phyloP scores from a whole-genome alignment of 2,888 invertebrate genomes.

The Pyrochroa serraticornis region DNA sequence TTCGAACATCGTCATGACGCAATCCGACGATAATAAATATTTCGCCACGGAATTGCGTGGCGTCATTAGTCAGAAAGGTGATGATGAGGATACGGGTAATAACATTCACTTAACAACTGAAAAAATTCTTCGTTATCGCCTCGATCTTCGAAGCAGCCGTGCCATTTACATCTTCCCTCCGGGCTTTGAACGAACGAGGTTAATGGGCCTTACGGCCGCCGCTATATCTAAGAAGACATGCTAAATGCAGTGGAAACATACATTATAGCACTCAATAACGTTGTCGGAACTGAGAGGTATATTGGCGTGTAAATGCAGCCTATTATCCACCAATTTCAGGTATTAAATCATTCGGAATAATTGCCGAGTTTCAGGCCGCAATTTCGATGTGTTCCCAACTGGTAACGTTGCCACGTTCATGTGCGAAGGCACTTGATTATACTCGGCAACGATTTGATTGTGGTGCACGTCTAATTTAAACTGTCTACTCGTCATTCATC shows the following conservation, averaged over 20 bases:
- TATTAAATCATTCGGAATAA: conserved; percentile 58
- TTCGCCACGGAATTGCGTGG: too few species aligned
- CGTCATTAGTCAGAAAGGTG: too few species aligned
- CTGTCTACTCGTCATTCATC: conserved; percentile 43
- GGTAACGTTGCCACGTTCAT: conserved; percentile 27
- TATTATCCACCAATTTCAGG: conserved; percentile 57
- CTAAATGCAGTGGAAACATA: conserved; percentile 31
- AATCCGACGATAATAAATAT: too few species aligned
- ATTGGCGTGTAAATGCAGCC: conserved; percentile 55
- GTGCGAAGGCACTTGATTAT: conserved; percentile 36
- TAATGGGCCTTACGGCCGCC: neutral
- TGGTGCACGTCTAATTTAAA: conserved; percentile 39
- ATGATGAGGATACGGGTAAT: too few species aligned
- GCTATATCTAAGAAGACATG: conserved; percentile 13
- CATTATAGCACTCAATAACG: conserved; percentile 35
- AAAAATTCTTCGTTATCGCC: too few species aligned
- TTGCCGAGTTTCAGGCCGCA: conserved; percentile 46
- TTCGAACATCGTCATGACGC: too few species aligned
- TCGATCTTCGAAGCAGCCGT: too few species aligned
- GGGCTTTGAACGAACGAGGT: too few species aligned
- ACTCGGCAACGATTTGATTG: conserved; percentile 39
- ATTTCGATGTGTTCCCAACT: conserved; percentile 31
- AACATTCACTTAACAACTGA: too few species aligned
- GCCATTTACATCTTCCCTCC: too few species aligned
- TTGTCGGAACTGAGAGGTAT: conserved; percentile 50